A percentile compares a stretch with the other conserved stretches of the same genome.
Conservation (phyloP, 1,140 invertebrate genomes). For the Artemia franciscana region DNA sequence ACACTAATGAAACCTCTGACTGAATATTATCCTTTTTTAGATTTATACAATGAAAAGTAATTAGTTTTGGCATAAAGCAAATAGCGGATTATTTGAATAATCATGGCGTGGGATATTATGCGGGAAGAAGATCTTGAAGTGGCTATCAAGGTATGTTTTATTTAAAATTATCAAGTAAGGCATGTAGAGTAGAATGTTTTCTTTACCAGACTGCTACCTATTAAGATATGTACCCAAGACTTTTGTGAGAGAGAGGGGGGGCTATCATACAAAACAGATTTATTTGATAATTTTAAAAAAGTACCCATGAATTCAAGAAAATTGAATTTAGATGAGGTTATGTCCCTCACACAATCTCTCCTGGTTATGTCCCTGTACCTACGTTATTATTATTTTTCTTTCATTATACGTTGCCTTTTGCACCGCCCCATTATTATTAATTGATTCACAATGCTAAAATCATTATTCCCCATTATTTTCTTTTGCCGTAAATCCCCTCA, state of each 20-base stretch:
- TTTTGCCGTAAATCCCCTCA: too few species aligned
- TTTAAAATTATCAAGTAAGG: background rate
- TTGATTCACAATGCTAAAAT: too few species aligned
- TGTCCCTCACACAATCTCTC: too few species aligned
- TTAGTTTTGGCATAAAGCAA: background rate
- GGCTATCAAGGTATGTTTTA: background rate
- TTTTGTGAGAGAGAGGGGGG: background rate
- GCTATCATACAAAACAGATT: background rate
- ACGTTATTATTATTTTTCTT: too few species aligned
- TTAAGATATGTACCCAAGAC: too few species aligned
- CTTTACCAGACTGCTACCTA: too few species aligned
- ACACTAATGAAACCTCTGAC: background rate
- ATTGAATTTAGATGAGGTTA: background rate
- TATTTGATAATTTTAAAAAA: background rate
- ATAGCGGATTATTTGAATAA: background rate
- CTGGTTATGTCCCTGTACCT: too few species aligned
- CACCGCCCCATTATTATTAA: too few species aligned
- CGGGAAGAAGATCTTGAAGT: background rate
- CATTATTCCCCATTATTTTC: too few species aligned
- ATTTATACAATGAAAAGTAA: background rate
- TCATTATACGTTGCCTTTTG: too few species aligned
- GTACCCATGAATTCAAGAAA: background rate
- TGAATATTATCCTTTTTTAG: background rate
- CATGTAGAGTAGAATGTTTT: too few species aligned
- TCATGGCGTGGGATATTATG: background rate